These are phyloP conservation scores for Danionella dracula DNA, from an alignment of 2,797 vertebrate genomes.

Conservation along the genomic window DNA sequence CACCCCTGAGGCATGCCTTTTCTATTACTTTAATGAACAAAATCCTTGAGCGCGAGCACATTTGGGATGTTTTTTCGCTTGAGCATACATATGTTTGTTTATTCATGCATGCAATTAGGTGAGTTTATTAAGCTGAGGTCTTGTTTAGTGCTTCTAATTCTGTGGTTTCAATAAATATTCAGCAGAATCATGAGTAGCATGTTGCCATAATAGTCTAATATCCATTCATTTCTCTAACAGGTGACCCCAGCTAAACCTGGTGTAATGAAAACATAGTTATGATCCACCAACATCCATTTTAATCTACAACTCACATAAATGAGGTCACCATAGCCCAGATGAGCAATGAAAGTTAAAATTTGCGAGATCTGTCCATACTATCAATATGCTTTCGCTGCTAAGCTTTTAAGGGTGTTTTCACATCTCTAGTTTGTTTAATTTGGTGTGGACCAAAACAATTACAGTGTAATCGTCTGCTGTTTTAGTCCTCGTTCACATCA, in stretches of 20 bases:
- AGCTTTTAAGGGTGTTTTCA: too few relatives aligned
- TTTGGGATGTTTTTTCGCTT: constrained; percentile 38
- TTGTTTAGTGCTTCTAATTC: constrained; percentile 17
- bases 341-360: not conserved
- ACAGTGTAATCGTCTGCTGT: too few relatives aligned
- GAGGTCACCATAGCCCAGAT: not conserved
- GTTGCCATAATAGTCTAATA: constrained; percentile 4
- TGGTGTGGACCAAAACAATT: too few relatives aligned
- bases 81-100: not conserved
- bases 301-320: constrained; percentile 6
- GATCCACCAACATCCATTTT: constrained; percentile 18
- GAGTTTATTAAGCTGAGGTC: constrained; percentile 8
- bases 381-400: too few relatives aligned
- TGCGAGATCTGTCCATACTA: not conserved
- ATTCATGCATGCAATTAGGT: constrained; percentile 12
- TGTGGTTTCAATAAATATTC: constrained; percentile 10
- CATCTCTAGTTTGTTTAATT: too few relatives aligned
- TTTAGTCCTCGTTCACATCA: too few relatives aligned
- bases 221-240: not conserved
- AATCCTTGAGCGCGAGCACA: constrained; percentile 43
- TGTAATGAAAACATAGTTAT: not conserved
- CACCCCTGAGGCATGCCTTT: not conserved
- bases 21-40: constrained; percentile 24
- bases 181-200: not conserved
- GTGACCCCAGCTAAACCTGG: constrained; percentile 15